Base-by-base conservation (phyloP, 2,888 invertebrate species). In the Vanessa cardui region DNA sequence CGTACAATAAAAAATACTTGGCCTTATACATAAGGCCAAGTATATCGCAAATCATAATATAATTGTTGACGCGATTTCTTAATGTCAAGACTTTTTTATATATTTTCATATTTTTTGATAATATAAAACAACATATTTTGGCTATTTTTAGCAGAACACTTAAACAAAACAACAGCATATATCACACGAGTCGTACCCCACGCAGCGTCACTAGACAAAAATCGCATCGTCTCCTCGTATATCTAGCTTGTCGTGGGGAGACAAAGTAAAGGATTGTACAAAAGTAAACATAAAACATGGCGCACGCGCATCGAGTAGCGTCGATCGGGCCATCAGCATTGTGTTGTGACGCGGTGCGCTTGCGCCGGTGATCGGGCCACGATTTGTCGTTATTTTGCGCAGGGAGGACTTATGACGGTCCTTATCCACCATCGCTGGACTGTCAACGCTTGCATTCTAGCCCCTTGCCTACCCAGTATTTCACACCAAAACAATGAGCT, bases 401-500 rank as follows among this genome's bases (percentile, higher is more conserved):
- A 79, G 65, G 78, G 81, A 81, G 79, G 77, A 74, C 83, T 89
- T 89, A 90, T 90, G 91, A 91, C 86, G 85, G 86, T 80, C 81
- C 83, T 90, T 92, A 92, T 92, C 92, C 86, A 68, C 83, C 86
- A 91, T 90, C 90, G 83, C 81, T 74, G 80, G 78, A 80, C 79
- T 83, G 82, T 78, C 84, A 83, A 83, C 84, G 83, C 84, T 49
- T 65, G 70, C 68, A 68, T 68, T 68, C 84, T 84, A 74, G 74
- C 74, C 74, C 83, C 81, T 65, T 80, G 80, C 79, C 80, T 76
- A 78, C 79, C 80, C 81, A 84, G 84, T 84, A 87, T 89, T 90
- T 90, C 88, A 88, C 89, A 85, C 89, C 86, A 84, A 82, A 89
- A 91, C 91, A 90, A 91, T 90, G 87, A 90, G 85, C 87, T 77